phyloP scores from a whole-genome alignment of 2,888 invertebrate species.

The Orthosia gracilis region DNA sequence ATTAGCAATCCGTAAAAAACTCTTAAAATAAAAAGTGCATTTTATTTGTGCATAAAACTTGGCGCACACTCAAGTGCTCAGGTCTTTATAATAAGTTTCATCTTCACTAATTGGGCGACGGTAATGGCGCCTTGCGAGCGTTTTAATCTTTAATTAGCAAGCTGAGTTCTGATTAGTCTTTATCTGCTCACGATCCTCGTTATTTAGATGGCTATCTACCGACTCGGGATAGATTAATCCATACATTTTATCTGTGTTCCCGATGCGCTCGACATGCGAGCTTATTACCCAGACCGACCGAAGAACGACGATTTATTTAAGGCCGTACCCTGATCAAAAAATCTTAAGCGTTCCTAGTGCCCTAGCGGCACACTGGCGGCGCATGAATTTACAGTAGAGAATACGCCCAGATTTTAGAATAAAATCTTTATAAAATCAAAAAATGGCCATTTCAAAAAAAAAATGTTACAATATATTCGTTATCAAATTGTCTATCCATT shows the following conservation, averaged over 20 bases:
- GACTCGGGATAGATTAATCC: conserved; percentile 67
- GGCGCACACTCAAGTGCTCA: conserved; percentile 31
- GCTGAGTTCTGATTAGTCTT: conserved; percentile 68
- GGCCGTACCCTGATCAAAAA: too few species aligned
- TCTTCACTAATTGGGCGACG: conserved; percentile 39
- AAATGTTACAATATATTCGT: too few species aligned
- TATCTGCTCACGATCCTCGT: conserved; percentile 70
- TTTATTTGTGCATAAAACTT: conserved; percentile 37
- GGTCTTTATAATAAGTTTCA: conserved; percentile 19
- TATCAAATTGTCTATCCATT: too few species aligned
- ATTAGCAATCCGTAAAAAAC: conserved; percentile 10
- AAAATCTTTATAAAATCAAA: too few species aligned
- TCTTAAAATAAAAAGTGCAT: conserved; percentile 24
- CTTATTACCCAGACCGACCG: conserved; percentile 24
- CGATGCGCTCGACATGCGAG: conserved; percentile 50
- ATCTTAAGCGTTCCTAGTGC: too few species aligned
- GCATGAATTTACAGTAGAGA: too few species aligned
- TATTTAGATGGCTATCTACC: conserved; percentile 68
- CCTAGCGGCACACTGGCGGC: too few species aligned
- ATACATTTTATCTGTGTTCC: conserved; percentile 54
- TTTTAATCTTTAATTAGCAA: conserved; percentile 68
- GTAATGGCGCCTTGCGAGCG: conserved; percentile 23
- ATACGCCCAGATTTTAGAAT: too few species aligned
- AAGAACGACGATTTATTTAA: conserved; percentile 47
- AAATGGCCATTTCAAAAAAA: too few species aligned